Base-by-base conservation (phyloP, 2,888 invertebrate genomes). In the Myopa testacea region DNA sequence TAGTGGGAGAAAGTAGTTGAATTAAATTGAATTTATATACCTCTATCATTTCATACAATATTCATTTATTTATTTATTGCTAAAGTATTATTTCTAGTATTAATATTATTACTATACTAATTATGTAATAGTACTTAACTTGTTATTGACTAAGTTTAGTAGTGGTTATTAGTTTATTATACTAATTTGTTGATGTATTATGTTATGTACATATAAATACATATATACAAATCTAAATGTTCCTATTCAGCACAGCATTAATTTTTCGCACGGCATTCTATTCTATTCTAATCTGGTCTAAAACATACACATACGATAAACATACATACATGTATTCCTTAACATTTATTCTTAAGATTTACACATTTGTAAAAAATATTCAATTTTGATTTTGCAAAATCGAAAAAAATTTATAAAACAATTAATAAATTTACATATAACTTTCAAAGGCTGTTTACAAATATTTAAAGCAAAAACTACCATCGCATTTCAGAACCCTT, bases 1-100 rank as follows among this genome's bases (percentile, higher is more conserved):
- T 89, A 79, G 72, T 40, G 52, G 8, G 34, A n/a, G 65, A 55
- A 55, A 10, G 50, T 71, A n/a, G 34, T 70, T 70, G 10, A 12
- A 3, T 19, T 69, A n/a, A 69, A 40, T n/a, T 69, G 19, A 69
- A 26, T 40, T 68, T 65, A 65, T 63, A 50, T 50, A 52, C 58
- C 40, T 52, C 40, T 50, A 10, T 65, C 40, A 62, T 74, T 73
- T 50, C 62, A 45, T 45, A 52, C 19, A 62, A 65, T 5, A 3
- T 10, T 26, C n/a, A 16, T 14, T 52, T 60, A 62, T 40, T 45
- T 63, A 74, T 74, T 74, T 65, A 52, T 63, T 74, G 12, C 26
- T n/a, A 65, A 65, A 58, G 37, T 73, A 62, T 73, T 45, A 62
- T 63, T 67, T 52, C 40, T 58, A 75, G 75, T 75, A 75, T 69